Conservation (phyloP, 2,888 invertebrate species). For the Mechanitis messenoides region DNA sequence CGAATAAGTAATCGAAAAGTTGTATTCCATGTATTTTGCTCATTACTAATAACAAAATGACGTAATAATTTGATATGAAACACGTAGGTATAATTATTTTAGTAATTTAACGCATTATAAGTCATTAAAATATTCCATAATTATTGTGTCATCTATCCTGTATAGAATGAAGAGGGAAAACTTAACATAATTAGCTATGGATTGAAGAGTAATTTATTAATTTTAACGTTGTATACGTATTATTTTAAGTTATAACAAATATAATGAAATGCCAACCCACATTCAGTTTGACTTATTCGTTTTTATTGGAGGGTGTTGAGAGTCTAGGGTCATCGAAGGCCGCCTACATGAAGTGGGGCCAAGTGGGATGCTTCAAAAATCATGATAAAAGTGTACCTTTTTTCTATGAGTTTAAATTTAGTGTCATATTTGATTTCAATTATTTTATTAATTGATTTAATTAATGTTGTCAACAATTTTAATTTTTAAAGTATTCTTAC, state of each 20-base stretch:
- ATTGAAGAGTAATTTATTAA: too few relatives aligned
- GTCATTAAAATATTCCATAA: slow-evolving; percentile 1
- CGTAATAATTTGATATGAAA: too few relatives aligned
- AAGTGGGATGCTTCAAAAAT: slow-evolving; percentile 26
- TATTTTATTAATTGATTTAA: neutral
- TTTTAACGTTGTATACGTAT: neutral
- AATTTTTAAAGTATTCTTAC: too few relatives aligned
- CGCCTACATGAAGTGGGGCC: slow-evolving; percentile 24
- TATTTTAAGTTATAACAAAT: neutral
- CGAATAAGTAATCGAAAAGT: neutral
- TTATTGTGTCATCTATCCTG: neutral
- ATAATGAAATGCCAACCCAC: slow-evolving; percentile 19
- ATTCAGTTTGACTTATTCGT: slow-evolving; percentile 31
- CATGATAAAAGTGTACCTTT: slow-evolving; percentile 18
- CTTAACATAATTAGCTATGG: neutral
- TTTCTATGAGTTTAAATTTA: slow-evolving; percentile 12
- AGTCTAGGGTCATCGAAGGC: slow-evolving; percentile 30
- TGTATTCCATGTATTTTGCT: neutral
- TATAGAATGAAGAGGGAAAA: slow-evolving; percentile 5
- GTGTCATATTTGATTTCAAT: neutral
- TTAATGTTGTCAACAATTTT: neutral
- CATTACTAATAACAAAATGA: neutral
- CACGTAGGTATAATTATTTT: too few relatives aligned
- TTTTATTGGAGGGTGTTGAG: slow-evolving; percentile 29
- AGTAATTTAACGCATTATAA: neutral